Base-by-base conservation (phyloP, 2,888 invertebrate species). In the Epinotia nisella region DNA sequence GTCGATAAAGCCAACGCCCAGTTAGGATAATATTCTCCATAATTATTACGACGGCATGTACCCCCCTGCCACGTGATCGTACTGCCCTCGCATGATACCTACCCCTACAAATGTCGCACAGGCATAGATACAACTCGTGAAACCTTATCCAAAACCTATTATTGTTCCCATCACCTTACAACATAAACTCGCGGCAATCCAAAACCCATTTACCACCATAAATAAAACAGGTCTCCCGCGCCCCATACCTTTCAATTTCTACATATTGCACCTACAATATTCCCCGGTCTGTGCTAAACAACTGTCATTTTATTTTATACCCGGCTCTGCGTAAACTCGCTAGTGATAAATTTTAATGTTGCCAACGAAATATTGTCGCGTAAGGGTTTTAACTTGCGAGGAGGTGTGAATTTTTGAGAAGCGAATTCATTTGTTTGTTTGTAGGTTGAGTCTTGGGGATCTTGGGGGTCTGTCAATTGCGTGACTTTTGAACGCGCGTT, bases 261-360 rank as follows among this genome's bases (percentile, higher is more conserved):
- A 87, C 87, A 87, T 88, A 87, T 73, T 80, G 73, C 74, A 85
- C 84, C 84, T 83, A 82, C 85, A 85, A 88, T 89, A 89, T 88
- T 90, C 93, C 93, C 92, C 87, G 78, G 89, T 83, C 90, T 86
- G 82, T 89, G 90, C 91, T 93, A 93, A 93, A 93, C 93, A 93
- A 93, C 91, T 92, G 93, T 92, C 93, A 92, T 93, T 92, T 92
- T 93, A 92, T 93, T 93, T 93, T 93, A 93, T 92, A 89, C 90
- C 93, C 91, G 88, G 89, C 90, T 92, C 83, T 86, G 84, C 87
- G 91, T 91, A 91, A 90, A 92, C 87, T 90, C 90, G 86, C 83
- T 86, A 84, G 90, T 88, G 88, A 92, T 93, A 91, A 93, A 93
- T 93, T 93, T 93, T 93, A 93, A 93, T 93, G 93, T 85, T 82